These are phyloP conservation scores for Patiria miniata DNA, from an alignment of 35 echinoderm and acorn worm genomes.

Conservation along the genomic window DNA sequence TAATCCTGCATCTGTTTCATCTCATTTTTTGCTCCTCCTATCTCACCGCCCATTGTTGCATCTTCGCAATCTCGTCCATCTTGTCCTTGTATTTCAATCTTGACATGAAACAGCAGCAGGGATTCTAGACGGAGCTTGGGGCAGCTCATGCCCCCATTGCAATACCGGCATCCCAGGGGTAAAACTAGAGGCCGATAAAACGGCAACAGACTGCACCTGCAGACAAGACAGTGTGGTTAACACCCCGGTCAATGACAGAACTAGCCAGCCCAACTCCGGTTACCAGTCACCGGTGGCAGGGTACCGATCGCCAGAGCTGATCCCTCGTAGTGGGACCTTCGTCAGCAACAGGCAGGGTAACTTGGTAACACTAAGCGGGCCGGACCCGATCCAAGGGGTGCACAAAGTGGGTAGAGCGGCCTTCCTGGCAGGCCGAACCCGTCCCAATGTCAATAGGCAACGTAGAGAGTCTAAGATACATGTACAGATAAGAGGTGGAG, in stretches of 20 bases:
- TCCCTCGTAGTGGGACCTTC: conserved; percentile 72
- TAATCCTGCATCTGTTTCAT: not conserved
- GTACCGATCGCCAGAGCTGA: conserved; percentile 34
- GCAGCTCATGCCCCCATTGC: conserved; percentile 40
- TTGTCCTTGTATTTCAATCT: not conserved
- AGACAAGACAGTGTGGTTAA: conserved; percentile 28
- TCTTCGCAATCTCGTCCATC: not conserved
- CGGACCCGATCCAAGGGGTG: conserved; percentile 41
- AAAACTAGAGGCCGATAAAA: conserved; percentile 42
- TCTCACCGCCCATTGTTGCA: not conserved
- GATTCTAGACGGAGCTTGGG: conserved; percentile 58
- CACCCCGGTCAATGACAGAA: not conserved
- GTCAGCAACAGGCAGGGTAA: conserved; percentile 76
- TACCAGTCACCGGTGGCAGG: not conserved
- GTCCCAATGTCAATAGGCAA: conserved; percentile 71
- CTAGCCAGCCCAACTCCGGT: not conserved
- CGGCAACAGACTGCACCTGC: conserved; percentile 34
- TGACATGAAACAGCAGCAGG: not conserved
- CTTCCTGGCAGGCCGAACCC: conserved; percentile 60
- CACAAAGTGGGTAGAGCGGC: conserved; percentile 57
- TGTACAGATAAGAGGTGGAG: not conserved
- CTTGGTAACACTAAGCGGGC: conserved; percentile 57
- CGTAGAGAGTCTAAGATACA: conserved; percentile 48
- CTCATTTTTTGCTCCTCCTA: not conserved
- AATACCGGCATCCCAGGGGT: conserved; percentile 40